These are phyloP conservation scores for Drosophila guanche DNA, from an alignment of 1,140 invertebrate genomes.

Conservation along the genomic window DNA sequence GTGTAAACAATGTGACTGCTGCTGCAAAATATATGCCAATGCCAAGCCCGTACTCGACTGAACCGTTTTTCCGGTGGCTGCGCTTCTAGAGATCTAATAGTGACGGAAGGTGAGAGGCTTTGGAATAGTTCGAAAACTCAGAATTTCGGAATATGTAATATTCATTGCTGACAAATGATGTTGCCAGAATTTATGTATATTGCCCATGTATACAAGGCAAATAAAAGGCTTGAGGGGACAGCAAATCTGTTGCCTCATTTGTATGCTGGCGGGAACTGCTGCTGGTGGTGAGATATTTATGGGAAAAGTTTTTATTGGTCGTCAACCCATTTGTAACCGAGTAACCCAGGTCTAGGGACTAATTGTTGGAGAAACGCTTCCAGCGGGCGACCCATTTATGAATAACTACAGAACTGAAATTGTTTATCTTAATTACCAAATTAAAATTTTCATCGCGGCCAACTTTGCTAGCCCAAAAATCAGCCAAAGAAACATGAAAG, in stretches of 20 bases:
- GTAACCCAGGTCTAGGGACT: conserved; percentile 24
- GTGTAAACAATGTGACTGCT: conserved; percentile 3
- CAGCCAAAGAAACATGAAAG: conserved; percentile 46
- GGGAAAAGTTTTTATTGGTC: conserved; percentile 70
- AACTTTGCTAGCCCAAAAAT: conserved; percentile 39
- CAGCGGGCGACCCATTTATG: conserved; percentile 40
- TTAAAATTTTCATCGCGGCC: conserved; percentile 75
- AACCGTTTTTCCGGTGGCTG: conserved; percentile 24
- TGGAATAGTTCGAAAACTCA: no score
- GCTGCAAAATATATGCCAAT: conserved; percentile 32
- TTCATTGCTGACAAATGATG: conserved; percentile 24
- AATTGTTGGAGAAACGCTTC: conserved; percentile 44
- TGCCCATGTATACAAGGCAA: conserved; percentile 65
- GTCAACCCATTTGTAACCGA: conserved; percentile 49
- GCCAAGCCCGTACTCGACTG: conserved; percentile 24
- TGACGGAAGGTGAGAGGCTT: no score
- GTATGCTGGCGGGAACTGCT: conserved; percentile 21
- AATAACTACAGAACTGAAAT: conserved; percentile 73
- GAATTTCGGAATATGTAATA: conserved; percentile 1
- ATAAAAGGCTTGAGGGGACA: conserved; percentile 50
- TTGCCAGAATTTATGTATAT: conserved; percentile 38
- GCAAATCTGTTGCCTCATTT: conserved; percentile 42
- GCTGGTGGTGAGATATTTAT: conserved; percentile 71
- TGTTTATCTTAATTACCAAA: conserved; percentile 83
- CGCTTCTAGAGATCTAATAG: no score